phyloP scores from a whole-genome alignment of 2,888 invertebrate species.

The Apodemia zela region DNA sequence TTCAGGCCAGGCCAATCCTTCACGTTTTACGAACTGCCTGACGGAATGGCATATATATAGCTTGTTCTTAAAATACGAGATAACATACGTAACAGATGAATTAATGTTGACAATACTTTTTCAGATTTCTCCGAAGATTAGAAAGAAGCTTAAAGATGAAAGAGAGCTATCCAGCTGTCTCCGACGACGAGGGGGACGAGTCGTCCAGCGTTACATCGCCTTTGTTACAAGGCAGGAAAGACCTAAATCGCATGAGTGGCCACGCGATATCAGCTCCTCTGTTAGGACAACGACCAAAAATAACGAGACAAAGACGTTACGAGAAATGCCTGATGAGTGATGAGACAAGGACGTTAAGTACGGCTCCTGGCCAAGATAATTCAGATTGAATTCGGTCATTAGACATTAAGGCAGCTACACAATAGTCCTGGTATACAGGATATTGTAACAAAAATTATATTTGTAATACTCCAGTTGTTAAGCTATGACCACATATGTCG shows the following conservation, averaged over 20 bases:
- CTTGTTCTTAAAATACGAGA: too few species aligned
- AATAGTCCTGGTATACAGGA: background rate
- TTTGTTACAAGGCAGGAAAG: conserved; percentile 71
- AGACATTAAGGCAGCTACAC: background rate
- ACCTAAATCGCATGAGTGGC: conserved; percentile 50
- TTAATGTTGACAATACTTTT: conserved; percentile 18
- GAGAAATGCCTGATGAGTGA: conserved; percentile 67
- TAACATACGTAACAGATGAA: background rate
- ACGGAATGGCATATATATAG: too few species aligned
- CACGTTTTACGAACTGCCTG: too few species aligned
- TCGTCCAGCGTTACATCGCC: conserved; percentile 85
- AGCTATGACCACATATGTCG: conserved; percentile 2
- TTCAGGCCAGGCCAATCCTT: too few species aligned
- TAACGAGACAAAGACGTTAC: conserved; percentile 68
- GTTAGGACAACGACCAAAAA: conserved; percentile 70
- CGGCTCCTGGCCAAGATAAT: conserved; percentile 63
- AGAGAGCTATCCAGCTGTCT: conserved; percentile 80
- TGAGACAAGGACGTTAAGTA: conserved; percentile 65
- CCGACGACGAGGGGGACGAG: conserved; percentile 81
- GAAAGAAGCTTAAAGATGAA: conserved; percentile 86
- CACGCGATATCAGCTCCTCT: conserved; percentile 72
- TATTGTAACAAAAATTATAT: background rate
- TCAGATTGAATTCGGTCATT: conserved; percentile 55
- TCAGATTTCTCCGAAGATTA: conserved; percentile 85
- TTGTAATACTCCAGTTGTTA: background rate